phyloP scores from a whole-genome alignment of 2,888 invertebrate genomes.

The Mythimna albipuncta region DNA sequence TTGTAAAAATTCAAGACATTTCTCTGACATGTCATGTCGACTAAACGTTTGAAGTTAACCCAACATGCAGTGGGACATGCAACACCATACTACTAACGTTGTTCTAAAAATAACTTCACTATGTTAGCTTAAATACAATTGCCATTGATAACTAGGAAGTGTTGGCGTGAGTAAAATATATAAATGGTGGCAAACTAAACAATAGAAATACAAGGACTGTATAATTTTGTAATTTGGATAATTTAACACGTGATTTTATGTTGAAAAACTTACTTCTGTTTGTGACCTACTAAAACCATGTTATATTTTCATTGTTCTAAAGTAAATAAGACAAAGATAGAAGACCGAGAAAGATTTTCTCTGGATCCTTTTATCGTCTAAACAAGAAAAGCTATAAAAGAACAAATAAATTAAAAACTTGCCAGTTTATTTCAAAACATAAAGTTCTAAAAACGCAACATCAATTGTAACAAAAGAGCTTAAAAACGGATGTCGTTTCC shows the following conservation, averaged over 20 bases:
- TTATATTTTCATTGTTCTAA: background rate
- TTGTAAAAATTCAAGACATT: background rate
- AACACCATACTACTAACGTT: background rate
- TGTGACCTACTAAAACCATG: background rate
- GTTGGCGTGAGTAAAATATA: conserved; percentile 16
- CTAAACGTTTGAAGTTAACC: conserved; percentile 1
- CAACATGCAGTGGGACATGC: conserved; percentile 20
- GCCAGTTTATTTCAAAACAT: conserved; percentile 13
- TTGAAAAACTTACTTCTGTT: background rate
- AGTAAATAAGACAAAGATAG: background rate
- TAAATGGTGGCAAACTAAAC: conserved; percentile 11
- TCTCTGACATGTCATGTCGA: conserved; percentile 18
- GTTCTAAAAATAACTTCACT: conserved; percentile 25
- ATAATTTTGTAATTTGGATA: conserved; percentile 13
- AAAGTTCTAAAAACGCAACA: conserved; percentile 18
- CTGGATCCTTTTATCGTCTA: background rate
- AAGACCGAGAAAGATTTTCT: background rate
- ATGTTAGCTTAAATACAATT: conserved; percentile 16
- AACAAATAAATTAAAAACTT: conserved; percentile 37
- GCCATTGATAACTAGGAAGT: conserved; percentile 22
- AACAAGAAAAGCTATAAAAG: conserved; percentile 21
- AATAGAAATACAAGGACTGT: conserved; percentile 19
- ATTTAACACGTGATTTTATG: background rate
- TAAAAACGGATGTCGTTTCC: conserved; percentile 36
- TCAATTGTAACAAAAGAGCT: conserved; percentile 33